A percentile compares a stretch with the other conserved stretches of the same genome.
Conservation (phyloP, 2,797 vertebrate genomes). For the Lepilemur septentrionalis region DNA sequence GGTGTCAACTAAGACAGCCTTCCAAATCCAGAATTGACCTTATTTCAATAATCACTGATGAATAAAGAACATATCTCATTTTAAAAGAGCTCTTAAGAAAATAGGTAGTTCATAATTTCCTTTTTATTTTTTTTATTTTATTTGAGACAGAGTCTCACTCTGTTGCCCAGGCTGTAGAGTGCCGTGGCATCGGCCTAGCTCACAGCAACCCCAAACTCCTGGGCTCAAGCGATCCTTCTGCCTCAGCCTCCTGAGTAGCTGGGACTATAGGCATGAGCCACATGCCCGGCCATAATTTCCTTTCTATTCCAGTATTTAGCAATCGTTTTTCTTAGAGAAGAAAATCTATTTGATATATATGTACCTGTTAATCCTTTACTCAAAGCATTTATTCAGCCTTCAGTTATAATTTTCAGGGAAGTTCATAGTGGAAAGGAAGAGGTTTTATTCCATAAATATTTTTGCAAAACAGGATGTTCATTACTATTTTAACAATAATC, state of each 20-base stretch:
- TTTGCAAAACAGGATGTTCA: background rate
- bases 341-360: background rate
- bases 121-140: background rate
- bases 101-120: background rate
- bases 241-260: too few species aligned
- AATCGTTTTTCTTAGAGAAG: background rate
- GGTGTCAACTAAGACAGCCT: background rate
- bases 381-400: slow-evolving; percentile 1
- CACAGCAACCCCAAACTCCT: too few species aligned
- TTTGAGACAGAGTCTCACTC: too few species aligned
- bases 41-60: background rate
- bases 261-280: too few species aligned
- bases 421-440: background rate
- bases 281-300: background rate
- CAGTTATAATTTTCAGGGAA: background rate
- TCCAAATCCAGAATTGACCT: background rate
- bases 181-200: too few species aligned
- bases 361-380: background rate
- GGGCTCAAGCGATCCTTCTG: too few species aligned
- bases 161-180: too few species aligned
- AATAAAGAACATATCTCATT: background rate
- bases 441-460: background rate
- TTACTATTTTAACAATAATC: background rate
- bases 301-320: background rate
- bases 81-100: background rate